These are phyloP conservation scores for Podilymbus podiceps DNA, from an alignment of 2,113 vertebrate genomes.

Conservation along the genomic window DNA sequence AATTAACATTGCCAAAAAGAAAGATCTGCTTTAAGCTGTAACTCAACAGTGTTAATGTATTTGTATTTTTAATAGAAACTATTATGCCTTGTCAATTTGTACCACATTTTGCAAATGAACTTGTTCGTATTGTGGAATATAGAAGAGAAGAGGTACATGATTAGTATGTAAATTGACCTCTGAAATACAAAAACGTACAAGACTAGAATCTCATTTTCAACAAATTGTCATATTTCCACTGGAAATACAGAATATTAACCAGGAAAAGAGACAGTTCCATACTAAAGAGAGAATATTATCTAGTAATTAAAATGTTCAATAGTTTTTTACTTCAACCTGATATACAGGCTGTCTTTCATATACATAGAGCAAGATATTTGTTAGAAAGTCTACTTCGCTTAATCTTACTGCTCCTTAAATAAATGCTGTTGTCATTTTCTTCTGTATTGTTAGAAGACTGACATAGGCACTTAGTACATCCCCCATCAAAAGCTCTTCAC, in stretches of 20 bases:
- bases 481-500: neutral
- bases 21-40: neutral
- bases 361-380: neutral
- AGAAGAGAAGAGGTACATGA: neutral
- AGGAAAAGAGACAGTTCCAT: neutral
- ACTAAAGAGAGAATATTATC: neutral
- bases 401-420: neutral
- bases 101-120: neutral
- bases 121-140: neutral
- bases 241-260: neutral
- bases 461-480: neutral
- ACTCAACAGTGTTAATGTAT: neutral
- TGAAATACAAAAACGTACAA: neutral
- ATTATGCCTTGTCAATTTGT: neutral
- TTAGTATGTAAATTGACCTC: conserved; percentile 18
- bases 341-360: neutral
- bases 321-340: neutral
- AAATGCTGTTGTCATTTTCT: neutral
- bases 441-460: neutral
- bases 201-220: neutral
- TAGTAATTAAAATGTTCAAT: neutral
- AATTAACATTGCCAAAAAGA: neutral
- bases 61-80: neutral
- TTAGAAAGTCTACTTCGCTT: neutral
- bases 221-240: neutral